These are phyloP conservation scores for Lycocerus yunnanus DNA, from an alignment of 2,888 invertebrate species.

Conservation along the genomic window DNA sequence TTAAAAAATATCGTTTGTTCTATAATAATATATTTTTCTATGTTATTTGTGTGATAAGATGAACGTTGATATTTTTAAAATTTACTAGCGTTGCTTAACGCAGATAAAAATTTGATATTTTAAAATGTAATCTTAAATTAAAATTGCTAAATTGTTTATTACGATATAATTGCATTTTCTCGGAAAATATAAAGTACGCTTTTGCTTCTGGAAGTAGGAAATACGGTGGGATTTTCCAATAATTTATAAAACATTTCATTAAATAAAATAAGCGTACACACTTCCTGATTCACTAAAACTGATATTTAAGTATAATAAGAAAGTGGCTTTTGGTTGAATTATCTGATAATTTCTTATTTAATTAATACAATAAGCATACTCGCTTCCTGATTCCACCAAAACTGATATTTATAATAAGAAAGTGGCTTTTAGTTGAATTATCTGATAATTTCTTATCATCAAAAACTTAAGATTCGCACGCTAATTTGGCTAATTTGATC, in stretches of 20 bases:
- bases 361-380: neutral
- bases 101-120: neutral
- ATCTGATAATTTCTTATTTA: neutral
- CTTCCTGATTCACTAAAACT: neutral
- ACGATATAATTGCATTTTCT: neutral
- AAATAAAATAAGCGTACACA: no score
- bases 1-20: no score
- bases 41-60: neutral
- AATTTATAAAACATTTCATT: neutral
- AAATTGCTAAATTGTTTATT: neutral
- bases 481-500: no score
- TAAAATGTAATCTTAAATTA: neutral
- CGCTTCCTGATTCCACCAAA: neutral
- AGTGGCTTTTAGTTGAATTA: neutral
- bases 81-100: neutral
- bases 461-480: neutral
- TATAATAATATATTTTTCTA: no score
- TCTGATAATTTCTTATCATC: neutral
- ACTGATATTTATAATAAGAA: neutral
- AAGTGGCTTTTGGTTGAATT: neutral
- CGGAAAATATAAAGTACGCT: neutral
- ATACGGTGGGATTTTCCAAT: neutral
- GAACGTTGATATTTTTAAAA: neutral
- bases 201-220: neutral
- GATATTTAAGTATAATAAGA: neutral